These are phyloP conservation scores for Xiphorhynchus erythropygius DNA, from an alignment of 2,797 vertebrate genomes.

Conservation along the genomic window DNA sequence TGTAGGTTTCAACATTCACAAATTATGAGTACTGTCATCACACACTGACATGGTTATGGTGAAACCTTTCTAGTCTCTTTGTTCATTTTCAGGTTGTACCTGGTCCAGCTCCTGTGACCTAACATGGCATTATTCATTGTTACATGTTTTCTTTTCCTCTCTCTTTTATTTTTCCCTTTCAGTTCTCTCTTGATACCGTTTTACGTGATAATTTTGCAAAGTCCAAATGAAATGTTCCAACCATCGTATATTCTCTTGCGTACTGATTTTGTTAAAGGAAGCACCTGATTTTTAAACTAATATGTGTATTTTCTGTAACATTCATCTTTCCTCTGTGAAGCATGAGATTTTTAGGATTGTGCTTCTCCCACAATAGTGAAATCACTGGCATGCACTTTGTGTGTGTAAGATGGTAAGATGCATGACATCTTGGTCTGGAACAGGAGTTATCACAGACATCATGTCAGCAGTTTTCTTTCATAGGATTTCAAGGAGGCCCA, in stretches of 20 bases:
- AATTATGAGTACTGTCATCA: no score
- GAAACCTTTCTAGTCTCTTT: not conserved
- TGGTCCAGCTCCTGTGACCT: not conserved
- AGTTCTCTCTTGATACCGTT: not conserved
- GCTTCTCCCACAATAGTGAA: not conserved
- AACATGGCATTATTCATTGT: not conserved
- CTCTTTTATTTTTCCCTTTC: not conserved
- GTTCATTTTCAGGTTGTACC: not conserved
- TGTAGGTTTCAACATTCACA: not conserved
- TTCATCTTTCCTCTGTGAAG: not conserved
- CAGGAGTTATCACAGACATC: not conserved
- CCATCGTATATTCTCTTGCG: not conserved
- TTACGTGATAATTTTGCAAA: not conserved
- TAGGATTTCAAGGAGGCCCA: not conserved
- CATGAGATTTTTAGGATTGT: not conserved
- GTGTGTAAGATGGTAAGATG: not conserved
- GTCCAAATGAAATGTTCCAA: not conserved
- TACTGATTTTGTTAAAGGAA: not conserved
- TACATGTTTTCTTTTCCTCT: not conserved
- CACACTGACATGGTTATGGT: not conserved
- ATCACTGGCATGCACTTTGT: not conserved
- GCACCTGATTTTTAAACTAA: not conserved
- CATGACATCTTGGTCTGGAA: not conserved
- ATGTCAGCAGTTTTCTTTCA: not conserved
- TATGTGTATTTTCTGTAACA: not conserved